Conservation (phyloP, 1,140 invertebrate species). For the Lineus longissimus region DNA sequence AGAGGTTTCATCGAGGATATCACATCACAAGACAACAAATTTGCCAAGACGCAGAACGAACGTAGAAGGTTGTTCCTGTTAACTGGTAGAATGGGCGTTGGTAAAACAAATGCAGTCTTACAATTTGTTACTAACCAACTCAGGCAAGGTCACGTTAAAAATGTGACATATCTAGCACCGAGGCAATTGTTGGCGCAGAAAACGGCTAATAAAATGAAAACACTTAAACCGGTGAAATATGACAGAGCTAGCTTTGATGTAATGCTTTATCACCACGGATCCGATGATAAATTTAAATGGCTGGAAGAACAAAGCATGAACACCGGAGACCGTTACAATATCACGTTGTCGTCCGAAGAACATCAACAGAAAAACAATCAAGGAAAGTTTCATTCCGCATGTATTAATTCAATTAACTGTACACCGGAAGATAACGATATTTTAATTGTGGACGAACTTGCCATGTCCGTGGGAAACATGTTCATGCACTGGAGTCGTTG, state of each 20-base stretch:
- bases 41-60: neutral
- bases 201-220: neutral
- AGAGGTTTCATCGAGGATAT: neutral
- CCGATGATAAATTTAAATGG: neutral
- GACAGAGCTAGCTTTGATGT: neutral
- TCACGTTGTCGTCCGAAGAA: neutral
- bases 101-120: neutral
- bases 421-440: neutral
- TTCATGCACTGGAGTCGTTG: neutral
- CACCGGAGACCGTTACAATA: neutral
- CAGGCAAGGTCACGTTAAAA: neutral
- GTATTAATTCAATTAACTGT: neutral
- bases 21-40: neutral
- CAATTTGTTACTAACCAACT: neutral
- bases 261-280: neutral
- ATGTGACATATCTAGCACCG: neutral
- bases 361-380: neutral
- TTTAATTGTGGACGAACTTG: neutral
- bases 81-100: neutral
- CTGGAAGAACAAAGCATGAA: neutral
- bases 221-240: neutral
- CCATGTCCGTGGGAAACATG: conserved; percentile 1
- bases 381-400: neutral
- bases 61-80: neutral
- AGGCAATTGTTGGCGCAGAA: neutral